These are phyloP conservation scores for Tachyglossus aculeatus DNA, from an alignment of 2,797 vertebrate species.

Conservation along the genomic window DNA sequence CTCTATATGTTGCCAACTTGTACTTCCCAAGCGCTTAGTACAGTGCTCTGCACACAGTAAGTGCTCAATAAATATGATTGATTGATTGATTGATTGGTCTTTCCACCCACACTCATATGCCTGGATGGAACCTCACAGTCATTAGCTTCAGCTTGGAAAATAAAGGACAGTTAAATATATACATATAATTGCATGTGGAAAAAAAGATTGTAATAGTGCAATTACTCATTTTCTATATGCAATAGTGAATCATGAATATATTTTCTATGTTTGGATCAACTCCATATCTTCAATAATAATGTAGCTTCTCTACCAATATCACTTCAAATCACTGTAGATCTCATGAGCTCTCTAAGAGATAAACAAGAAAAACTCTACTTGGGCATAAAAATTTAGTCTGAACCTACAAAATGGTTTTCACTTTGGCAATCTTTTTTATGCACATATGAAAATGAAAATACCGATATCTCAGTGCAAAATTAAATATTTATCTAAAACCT, in stretches of 20 bases:
- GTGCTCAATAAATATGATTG: no score
- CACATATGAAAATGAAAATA: neutral
- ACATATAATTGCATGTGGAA: neutral
- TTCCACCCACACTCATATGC: no score
- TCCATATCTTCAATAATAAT: neutral
- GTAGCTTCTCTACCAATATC: neutral
- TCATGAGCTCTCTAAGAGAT: neutral
- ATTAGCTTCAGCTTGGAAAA: no score
- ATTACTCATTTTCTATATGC: neutral
- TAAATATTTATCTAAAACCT: conserved; percentile 1
- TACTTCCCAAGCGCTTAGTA: no score
- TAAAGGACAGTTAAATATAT: no score
- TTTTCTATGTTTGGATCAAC: neutral
- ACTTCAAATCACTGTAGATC: neutral
- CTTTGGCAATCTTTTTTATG: neutral
- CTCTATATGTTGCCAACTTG: no score
- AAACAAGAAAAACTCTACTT: neutral
- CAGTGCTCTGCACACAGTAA: no score
- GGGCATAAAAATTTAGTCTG: neutral
- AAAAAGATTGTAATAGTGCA: neutral
- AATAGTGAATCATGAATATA: neutral
- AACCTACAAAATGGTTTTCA: neutral
- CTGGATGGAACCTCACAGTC: no score
- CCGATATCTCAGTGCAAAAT: neutral
- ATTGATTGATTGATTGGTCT: no score